A percentile compares a stretch with the other conserved stretches of the same genome.
These are phyloP conservation scores for Andrena haemorrhoa DNA, from an alignment of 2,888 invertebrate species.

Conservation along the genomic window DNA sequence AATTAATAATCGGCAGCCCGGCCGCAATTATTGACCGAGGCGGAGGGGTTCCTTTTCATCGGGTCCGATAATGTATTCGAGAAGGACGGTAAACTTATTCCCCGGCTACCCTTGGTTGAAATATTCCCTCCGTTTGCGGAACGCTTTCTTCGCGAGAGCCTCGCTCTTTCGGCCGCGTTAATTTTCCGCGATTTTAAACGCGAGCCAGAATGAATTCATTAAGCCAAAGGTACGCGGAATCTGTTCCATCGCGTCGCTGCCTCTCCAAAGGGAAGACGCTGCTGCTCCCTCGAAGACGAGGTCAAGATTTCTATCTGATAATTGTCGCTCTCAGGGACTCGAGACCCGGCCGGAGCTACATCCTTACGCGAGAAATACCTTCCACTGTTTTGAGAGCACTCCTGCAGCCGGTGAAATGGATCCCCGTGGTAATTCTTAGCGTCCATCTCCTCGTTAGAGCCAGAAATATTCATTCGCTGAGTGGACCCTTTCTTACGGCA, in stretches of 20 bases:
- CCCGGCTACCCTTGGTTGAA: conserved; percentile 43
- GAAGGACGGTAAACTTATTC: conserved; percentile 40
- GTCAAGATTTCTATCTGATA: conserved; percentile 64
- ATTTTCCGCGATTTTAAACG: conserved; percentile 36
- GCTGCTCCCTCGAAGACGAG: conserved; percentile 17
- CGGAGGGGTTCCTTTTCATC: neutral
- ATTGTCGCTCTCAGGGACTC: conserved; percentile 43
- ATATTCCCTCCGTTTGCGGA: conserved; percentile 55
- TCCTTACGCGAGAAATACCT: conserved; percentile 2
- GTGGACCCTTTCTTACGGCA: neutral
- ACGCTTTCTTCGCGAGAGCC: conserved; percentile 14
- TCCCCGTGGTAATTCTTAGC: conserved; percentile 32
- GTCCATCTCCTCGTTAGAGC: neutral
- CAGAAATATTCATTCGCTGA: conserved; percentile 12
- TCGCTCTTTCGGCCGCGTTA: conserved; percentile 19
- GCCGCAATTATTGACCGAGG: conserved; percentile 36
- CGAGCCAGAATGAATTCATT: conserved; percentile 59
- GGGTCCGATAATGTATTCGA: conserved; percentile 47
- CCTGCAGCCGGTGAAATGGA: neutral
- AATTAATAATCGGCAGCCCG: conserved; percentile 27
- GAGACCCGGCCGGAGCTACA: conserved; percentile 1
- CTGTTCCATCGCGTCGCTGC: conserved; percentile 12
- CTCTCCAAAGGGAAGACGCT: conserved; percentile 21
- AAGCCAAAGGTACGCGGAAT: conserved; percentile 55
- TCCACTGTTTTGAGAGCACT: conserved; percentile 49